Conservation (phyloP, 2,888 invertebrate genomes). For the Plebejus anna region DNA sequence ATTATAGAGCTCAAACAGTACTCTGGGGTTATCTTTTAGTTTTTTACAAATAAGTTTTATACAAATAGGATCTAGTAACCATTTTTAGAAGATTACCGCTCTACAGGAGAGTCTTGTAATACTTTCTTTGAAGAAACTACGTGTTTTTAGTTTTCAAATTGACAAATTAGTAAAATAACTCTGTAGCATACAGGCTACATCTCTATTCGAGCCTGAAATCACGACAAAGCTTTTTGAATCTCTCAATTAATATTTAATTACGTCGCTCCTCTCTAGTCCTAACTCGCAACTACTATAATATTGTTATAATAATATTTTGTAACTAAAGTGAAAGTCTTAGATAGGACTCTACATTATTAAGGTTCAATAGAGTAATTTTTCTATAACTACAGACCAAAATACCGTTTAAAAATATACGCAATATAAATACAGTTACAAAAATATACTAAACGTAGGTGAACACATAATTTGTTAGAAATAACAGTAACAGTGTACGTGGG, state of each 20-base stretch:
- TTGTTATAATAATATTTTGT: too few relatives aligned
- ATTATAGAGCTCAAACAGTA: neutral
- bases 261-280: conserved; percentile 38
- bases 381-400: neutral
- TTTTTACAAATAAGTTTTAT: too few relatives aligned
- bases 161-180: conserved; percentile 43
- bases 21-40: too few relatives aligned
- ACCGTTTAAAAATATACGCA: neutral
- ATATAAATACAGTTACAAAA: conserved; percentile 2
- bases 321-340: too few relatives aligned
- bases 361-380: too few relatives aligned
- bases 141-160: neutral
- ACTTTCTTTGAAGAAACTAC: neutral
- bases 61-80: too few relatives aligned
- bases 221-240: conserved; percentile 57
- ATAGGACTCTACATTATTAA: too few relatives aligned
- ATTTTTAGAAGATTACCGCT: too few relatives aligned
- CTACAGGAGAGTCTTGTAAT: too few relatives aligned
- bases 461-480: conserved; percentile 32
- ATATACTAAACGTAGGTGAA: neutral
- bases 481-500: conserved; percentile 35
- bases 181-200: conserved; percentile 33
- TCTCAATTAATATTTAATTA: conserved; percentile 76
- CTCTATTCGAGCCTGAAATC: conserved; percentile 48
- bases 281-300: too few relatives aligned